phyloP scores from a whole-genome alignment of 2,888 invertebrate species.

The Ormyrus pomaceus region DNA sequence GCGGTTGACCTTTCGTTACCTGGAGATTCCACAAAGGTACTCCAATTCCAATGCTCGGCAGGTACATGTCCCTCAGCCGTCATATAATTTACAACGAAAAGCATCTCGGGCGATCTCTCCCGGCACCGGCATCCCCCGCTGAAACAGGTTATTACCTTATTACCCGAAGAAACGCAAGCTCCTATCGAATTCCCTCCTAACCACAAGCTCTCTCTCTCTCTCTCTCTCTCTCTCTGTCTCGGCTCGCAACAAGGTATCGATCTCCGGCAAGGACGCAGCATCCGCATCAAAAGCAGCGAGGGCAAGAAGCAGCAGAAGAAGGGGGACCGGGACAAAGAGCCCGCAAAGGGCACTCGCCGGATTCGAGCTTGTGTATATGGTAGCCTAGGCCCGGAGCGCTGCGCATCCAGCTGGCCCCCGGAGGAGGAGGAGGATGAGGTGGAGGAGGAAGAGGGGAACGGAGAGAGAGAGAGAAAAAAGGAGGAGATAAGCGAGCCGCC shows the following conservation, averaged over 20 bases:
- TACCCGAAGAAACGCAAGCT: too few relatives aligned
- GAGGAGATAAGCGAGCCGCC: constrained; percentile 71
- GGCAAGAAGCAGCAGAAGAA: neutral
- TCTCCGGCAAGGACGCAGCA: too few relatives aligned
- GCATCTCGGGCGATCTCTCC: too few relatives aligned
- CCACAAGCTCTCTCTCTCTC: neutral
- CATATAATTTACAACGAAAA: too few relatives aligned
- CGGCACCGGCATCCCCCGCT: too few relatives aligned
- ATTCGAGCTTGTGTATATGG: neutral
- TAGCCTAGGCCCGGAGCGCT: constrained; percentile 11
- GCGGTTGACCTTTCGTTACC: too few relatives aligned
- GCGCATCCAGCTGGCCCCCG: constrained; percentile 47
- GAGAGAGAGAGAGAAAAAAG: constrained; percentile 58
- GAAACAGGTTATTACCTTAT: too few relatives aligned
- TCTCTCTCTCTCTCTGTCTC: constrained; percentile 3
- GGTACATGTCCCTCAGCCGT: too few relatives aligned
- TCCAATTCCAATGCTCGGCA: too few relatives aligned
- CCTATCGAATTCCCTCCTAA: neutral
- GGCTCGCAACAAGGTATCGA: too few relatives aligned
- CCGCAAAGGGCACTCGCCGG: constrained; percentile 34
- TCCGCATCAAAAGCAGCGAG: neutral
- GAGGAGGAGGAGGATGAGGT: constrained; percentile 40
- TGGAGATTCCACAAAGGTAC: too few relatives aligned
- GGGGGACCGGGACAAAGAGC: constrained; percentile 34
- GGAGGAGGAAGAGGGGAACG: constrained; percentile 53